phyloP scores from a whole-genome alignment of 2,797 vertebrate genomes.

The Pangasius macronema region DNA sequence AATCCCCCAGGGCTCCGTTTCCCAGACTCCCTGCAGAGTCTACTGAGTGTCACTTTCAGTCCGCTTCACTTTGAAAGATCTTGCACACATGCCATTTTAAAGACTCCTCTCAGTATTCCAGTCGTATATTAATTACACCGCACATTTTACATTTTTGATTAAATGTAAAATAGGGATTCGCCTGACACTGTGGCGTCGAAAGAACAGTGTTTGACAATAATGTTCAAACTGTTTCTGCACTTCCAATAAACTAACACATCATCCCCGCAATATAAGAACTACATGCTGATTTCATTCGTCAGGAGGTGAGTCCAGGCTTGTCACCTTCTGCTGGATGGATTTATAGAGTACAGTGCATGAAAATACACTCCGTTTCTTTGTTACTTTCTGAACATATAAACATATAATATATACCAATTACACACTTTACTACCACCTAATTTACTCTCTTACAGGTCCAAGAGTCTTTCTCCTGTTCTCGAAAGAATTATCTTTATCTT shows the following conservation, averaged over 20 bases:
- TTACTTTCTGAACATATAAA: background rate
- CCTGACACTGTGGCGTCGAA: too few species aligned
- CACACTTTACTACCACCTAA: too few species aligned
- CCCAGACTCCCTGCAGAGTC: constrained; percentile 25
- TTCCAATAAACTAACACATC: too few species aligned
- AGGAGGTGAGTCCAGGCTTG: background rate
- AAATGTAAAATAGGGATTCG: background rate
- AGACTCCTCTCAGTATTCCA: background rate
- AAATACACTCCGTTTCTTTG: background rate
- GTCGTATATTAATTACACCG: background rate
- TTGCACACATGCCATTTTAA: background rate
- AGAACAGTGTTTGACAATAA: too few species aligned
- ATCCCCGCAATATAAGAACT: too few species aligned
- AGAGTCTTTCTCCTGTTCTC: too few species aligned
- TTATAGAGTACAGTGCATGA: background rate
- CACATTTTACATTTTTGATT: background rate
- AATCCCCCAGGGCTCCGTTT: constrained; percentile 34
- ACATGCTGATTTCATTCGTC: too few species aligned
- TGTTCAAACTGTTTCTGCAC: too few species aligned
- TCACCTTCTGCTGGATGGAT: background rate
- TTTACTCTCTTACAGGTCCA: too few species aligned
- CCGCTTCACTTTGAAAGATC: background rate
- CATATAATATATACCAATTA: too few species aligned
- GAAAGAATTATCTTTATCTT: background rate
- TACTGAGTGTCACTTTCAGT: constrained; percentile 18